Evolutionary conservation across 1,140 invertebrate species (phyloP).

Genomic region (Rhizoglyphus robini): DNA sequence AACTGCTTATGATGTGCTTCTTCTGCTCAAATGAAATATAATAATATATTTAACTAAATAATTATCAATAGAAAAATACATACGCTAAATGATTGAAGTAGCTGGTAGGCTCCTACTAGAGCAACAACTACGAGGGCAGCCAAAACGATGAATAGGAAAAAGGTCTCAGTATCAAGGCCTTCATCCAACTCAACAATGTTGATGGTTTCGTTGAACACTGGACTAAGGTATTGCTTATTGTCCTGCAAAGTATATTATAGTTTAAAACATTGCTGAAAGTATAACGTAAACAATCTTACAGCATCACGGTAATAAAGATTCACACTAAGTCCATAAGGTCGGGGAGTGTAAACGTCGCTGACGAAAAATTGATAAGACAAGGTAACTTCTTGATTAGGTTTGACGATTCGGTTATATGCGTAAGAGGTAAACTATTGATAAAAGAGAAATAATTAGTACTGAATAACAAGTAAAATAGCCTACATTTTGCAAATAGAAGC

Average conservation of each 20-base stretch:
- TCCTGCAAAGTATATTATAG: conserved; percentile 39
- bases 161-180: conserved; percentile 89
- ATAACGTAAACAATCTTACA: conserved; percentile 36
- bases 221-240: conserved; percentile 58
- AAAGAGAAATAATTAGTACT: conserved; percentile 24
- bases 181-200: conserved; percentile 91
- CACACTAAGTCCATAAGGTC: conserved; percentile 87
- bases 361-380: conserved; percentile 89
- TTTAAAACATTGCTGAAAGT: conserved; percentile 6
- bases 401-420: conserved; percentile 73
- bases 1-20: conserved; percentile 15
- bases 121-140: conserved; percentile 72
- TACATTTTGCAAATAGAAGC: conserved; percentile 89
- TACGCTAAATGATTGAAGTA: conserved; percentile 54
- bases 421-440: conserved; percentile 74
- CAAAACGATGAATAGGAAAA: conserved; percentile 91
- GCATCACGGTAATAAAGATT: conserved; percentile 83
- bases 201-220: conserved; percentile 97
- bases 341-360: conserved; percentile 80
- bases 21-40: conserved; percentile 25
- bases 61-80: conserved; percentile 25
- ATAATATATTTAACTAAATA: not conserved
- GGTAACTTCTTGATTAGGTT: conserved; percentile 80
- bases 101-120: conserved; percentile 77
- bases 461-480: conserved; percentile 23